Percentiles rank a stretch among this genome's conserved stretches.
Evolutionary conservation across 2,113 vertebrate species (phyloP).

Genomic region (Labeo rohita): DNA sequence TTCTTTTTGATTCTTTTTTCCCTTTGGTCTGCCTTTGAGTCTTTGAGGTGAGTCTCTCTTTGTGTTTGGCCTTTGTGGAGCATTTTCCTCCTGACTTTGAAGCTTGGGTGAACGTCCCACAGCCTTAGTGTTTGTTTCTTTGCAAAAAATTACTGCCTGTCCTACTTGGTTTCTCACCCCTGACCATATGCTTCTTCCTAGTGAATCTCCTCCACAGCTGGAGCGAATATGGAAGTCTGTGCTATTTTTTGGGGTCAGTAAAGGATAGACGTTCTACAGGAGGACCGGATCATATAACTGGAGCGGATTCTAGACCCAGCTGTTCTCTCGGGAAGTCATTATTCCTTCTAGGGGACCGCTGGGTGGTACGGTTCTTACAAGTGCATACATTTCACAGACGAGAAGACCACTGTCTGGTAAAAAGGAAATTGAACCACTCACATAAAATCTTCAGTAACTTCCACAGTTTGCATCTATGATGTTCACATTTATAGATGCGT

Average conservation of each 20-base stretch:
- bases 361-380: conserved; percentile 15
- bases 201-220: conserved; percentile 41
- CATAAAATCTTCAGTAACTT: conserved; percentile 6
- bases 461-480: conserved; percentile 35
- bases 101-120: conserved; percentile 49
- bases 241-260: conserved; percentile 48
- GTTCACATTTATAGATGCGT: conserved; percentile 38
- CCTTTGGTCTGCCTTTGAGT: conserved; percentile 46
- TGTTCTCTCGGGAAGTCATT: conserved; percentile 36
- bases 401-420: background rate
- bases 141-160: conserved; percentile 46
- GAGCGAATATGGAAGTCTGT: conserved; percentile 37
- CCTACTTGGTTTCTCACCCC: conserved; percentile 60
- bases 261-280: conserved; percentile 41
- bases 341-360: conserved; percentile 11
- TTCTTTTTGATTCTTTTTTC: conserved; percentile 52
- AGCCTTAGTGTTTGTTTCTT: conserved; percentile 54
- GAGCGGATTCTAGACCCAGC: conserved; percentile 18
- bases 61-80: conserved; percentile 53
- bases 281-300: conserved; percentile 37
- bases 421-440: conserved; percentile 13
- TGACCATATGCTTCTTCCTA: conserved; percentile 45
- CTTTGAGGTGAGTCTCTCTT: conserved; percentile 54
- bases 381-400: conserved; percentile 16
- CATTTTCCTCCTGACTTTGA: conserved; percentile 57